phyloP scores from a whole-genome alignment of 1,140 invertebrate species.

The Leptoteleia sp. region DNA sequence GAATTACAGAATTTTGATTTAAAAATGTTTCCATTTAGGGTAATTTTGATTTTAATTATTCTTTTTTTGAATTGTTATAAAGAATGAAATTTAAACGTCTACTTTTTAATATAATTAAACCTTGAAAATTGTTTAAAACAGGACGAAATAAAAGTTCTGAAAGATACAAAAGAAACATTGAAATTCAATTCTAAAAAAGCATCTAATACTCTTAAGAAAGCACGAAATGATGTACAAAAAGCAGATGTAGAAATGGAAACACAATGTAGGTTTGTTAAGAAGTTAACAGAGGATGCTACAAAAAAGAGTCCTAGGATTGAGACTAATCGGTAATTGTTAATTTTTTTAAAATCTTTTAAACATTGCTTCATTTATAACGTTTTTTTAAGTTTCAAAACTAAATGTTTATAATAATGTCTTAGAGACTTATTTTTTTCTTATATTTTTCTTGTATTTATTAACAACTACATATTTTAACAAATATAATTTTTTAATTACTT shows the following conservation, averaged over 20 bases:
- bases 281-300: constrained; percentile 69
- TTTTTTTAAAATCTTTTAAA: too few relatives aligned
- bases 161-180: constrained; percentile 69
- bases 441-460: too few relatives aligned
- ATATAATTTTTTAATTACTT: too few relatives aligned
- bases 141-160: constrained; percentile 71
- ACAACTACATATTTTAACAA: too few relatives aligned
- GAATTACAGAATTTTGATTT: constrained; percentile 23
- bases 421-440: too few relatives aligned
- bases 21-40: constrained; percentile 32
- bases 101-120: too few relatives aligned
- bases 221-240: constrained; percentile 39
- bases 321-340: constrained; percentile 77
- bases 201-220: constrained; percentile 38
- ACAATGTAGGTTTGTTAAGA: constrained; percentile 68
- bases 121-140: constrained; percentile 64
- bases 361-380: too few relatives aligned
- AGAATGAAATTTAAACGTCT: not conserved
- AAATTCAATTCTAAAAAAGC: constrained; percentile 43
- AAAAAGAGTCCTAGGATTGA: constrained; percentile 76
- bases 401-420: too few relatives aligned
- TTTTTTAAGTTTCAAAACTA: too few relatives aligned
- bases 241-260: constrained; percentile 61
- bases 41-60: constrained; percentile 8
- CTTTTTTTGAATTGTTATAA: not conserved